phyloP scores from a whole-genome alignment of 2,113 vertebrate genomes.

The Atrichornis clamosus region DNA sequence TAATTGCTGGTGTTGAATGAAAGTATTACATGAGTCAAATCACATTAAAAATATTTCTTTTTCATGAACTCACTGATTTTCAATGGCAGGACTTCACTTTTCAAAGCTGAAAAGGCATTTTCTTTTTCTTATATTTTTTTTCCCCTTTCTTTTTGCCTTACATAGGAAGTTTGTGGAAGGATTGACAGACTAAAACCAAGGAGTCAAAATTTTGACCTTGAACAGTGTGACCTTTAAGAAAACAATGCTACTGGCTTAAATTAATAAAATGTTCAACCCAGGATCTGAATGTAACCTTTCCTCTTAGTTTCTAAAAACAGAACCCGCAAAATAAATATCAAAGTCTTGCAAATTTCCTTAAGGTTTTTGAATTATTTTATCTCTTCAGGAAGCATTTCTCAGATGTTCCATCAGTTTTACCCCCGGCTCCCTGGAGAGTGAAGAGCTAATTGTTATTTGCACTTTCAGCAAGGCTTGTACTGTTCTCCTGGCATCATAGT shows the following conservation, averaged over 20 bases:
- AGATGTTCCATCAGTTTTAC: neutral
- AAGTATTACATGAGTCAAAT: neutral
- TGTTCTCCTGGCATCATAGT: neutral
- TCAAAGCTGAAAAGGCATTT: neutral
- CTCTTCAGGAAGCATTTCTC: neutral
- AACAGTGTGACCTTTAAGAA: neutral
- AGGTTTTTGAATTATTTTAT: neutral
- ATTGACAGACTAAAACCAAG: neutral
- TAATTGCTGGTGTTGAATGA: neutral
- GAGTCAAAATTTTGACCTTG: neutral
- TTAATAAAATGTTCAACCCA: neutral
- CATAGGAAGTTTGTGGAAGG: neutral
- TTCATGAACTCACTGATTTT: neutral
- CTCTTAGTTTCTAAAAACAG: neutral
- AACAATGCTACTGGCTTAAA: neutral
- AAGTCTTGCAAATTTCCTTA: conserved; percentile 7
- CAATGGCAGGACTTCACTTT: neutral
- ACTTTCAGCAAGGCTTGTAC: conserved; percentile 16
- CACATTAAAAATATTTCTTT: neutral
- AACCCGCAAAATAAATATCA: neutral
- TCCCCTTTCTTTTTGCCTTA: neutral
- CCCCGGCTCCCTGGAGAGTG: neutral
- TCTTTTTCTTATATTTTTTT: neutral
- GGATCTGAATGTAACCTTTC: neutral
- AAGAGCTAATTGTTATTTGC: conserved; percentile 49